Evolutionary conservation across 2,888 invertebrate species (phyloP).

Genomic region (Alcis repandata): DNA sequence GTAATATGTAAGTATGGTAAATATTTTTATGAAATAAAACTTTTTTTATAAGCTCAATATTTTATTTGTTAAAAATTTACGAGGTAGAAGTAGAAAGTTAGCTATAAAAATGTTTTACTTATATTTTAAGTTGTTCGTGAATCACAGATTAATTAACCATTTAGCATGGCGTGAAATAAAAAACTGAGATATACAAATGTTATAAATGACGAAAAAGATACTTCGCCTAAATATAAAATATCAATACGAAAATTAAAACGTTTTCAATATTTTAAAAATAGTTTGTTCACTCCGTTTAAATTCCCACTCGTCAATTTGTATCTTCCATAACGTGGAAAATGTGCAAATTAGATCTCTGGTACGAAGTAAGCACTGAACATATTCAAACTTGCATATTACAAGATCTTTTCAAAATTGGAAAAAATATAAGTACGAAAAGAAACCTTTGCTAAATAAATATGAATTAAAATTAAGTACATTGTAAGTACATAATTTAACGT

Average conservation of each 20-base stretch:
- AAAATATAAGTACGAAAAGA: neutral
- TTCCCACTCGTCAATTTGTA: too few species aligned
- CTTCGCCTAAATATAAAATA: too few species aligned
- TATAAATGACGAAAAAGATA: neutral
- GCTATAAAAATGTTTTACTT: neutral
- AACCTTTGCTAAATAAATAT: neutral
- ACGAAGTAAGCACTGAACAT: too few species aligned
- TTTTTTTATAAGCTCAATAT: conserved; percentile 5
- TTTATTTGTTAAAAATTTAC: conserved; percentile 17
- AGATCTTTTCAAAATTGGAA: too few species aligned
- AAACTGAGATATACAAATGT: neutral
- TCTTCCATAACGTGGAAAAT: too few species aligned
- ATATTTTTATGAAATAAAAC: conserved; percentile 9
- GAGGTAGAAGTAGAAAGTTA: neutral
- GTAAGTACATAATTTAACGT: neutral
- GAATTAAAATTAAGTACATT: conserved; percentile 6
- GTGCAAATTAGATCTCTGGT: too few species aligned
- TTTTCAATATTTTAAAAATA: too few species aligned
- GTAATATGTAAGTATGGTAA: conserved; percentile 1
- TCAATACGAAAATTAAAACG: too few species aligned
- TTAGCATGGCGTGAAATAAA: neutral
- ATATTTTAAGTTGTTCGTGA: neutral
- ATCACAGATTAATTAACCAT: conserved; percentile 10
- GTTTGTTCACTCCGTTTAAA: too few species aligned
- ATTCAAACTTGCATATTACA: too few species aligned